Evolutionary conservation across 2,888 invertebrate species (phyloP), one percentile per base, ranked within the genome.

Genomic region (Pediacus dermestoides): DNA sequence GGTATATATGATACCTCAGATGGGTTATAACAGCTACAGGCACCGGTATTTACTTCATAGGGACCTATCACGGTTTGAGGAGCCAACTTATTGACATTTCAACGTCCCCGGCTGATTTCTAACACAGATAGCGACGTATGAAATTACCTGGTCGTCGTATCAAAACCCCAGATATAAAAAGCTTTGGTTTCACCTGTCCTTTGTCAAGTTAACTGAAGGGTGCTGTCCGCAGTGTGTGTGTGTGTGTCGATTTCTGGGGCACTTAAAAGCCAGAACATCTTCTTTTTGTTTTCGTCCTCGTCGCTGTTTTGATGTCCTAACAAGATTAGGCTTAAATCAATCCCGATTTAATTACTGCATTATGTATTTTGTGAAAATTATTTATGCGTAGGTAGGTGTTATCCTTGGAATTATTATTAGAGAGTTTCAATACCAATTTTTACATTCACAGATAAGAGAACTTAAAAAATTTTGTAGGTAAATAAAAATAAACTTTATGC

Each of bases 1-100:
- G n/a, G n/a, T n/a, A n/a, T n/a, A n/a, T n/a, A n/a, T n/a, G n/a
- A n/a, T n/a, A n/a, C n/a, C n/a, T n/a, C n/a, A n/a, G n/a, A n/a
- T n/a, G n/a, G n/a, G n/a, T n/a, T n/a, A n/a, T n/a, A n/a, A n/a
- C n/a, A n/a, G n/a, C n/a, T n/a, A 18, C 23, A 23, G 23, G 8
- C 23, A 23, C 23, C 23, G 23, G 23, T n/a, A 6, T 23, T n/a
- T 3, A 4, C n/a, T n/a, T 6, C 10, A 10, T 23, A 3, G 8
- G 4, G 10, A 6, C 10, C 23, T 23, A 23, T 23, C 28, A 28
- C 28, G 14, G 7, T 28, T 28, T 30, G 49, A 48, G 49, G 50
- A 50, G 48, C 44, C 64, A 66, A 63, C 67, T 68, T 68, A 67
- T 67, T 67, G 68, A 68, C 68, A 64, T 67, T 66, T 66, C 64